Evolutionary conservation across 2,113 vertebrate genomes (phyloP).

Genomic region (Crotalus horridus): DNA sequence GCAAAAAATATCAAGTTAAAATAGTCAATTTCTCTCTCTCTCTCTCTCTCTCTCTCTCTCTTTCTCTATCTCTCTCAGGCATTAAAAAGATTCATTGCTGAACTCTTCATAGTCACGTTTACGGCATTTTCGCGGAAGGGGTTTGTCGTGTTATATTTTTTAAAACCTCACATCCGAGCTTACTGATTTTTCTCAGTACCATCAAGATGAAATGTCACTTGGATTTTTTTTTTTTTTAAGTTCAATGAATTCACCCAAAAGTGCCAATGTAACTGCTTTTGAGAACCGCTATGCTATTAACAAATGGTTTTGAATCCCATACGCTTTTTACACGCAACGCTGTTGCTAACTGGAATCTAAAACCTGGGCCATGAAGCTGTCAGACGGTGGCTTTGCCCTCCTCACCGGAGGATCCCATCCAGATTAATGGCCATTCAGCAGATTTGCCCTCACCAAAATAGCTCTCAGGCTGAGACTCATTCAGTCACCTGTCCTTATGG

Average conservation of each 20-base stretch:
- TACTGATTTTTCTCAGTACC: neutral
- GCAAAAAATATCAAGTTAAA: neutral
- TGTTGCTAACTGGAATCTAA: slow-evolving; percentile 48
- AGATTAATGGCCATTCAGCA: slow-evolving; percentile 48
- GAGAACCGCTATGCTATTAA: slow-evolving; percentile 35
- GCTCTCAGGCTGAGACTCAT: slow-evolving; percentile 55
- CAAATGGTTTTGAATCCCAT: slow-evolving; percentile 39
- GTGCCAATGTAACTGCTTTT: neutral
- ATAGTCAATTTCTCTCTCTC: slow-evolving; percentile 22
- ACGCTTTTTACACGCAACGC: slow-evolving; percentile 7
- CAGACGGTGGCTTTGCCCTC: slow-evolving; percentile 38
- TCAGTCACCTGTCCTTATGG: slow-evolving; percentile 53
- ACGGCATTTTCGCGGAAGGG: too few species aligned
- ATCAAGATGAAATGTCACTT: neutral
- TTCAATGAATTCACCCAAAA: neutral
- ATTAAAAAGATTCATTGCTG: too few species aligned
- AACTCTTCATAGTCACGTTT: too few species aligned
- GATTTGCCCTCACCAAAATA: slow-evolving; percentile 59
- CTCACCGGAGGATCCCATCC: slow-evolving; percentile 42
- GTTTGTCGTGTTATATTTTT: too few species aligned
- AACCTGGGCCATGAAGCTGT: slow-evolving; percentile 31
- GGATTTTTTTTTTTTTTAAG: neutral
- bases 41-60: slow-evolving; percentile 36
- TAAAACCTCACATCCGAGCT: too few species aligned
- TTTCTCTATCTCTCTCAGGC: too few species aligned